phyloP scores from a whole-genome alignment of 2,888 invertebrate genomes.

The Pammene aurita region DNA sequence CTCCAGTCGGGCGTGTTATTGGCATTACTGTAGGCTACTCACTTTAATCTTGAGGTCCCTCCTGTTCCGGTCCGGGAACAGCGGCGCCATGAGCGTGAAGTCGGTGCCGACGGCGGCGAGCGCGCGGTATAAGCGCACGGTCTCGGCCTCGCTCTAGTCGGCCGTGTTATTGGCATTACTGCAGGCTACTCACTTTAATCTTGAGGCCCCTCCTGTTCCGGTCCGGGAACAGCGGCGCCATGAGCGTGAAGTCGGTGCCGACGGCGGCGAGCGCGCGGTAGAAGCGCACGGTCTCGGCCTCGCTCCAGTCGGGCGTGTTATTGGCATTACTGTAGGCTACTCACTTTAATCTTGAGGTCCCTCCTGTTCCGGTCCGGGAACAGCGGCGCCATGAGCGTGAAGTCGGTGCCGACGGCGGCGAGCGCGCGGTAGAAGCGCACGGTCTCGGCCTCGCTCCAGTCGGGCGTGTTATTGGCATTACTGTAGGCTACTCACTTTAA shows the following conservation, averaged over 20 bases:
- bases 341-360: slow-evolving; percentile 94
- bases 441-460: slow-evolving; percentile 91
- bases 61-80: slow-evolving; percentile 91
- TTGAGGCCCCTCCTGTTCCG: slow-evolving; percentile 92
- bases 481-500: too few species aligned
- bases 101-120: slow-evolving; percentile 95
- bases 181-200: too few species aligned
- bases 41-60: slow-evolving; percentile 94
- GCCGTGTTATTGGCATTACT: too few species aligned
- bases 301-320: slow-evolving; percentile 89
- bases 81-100: slow-evolving; percentile 93
- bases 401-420: slow-evolving; percentile 95
- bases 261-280: slow-evolving; percentile 94
- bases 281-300: slow-evolving; percentile 93
- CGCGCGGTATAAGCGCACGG: slow-evolving; percentile 95
- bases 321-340: too few species aligned
- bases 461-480: too few species aligned
- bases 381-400: slow-evolving; percentile 92
- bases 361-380: slow-evolving; percentile 91
- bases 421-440: slow-evolving; percentile 95
- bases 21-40: too few species aligned
- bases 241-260: slow-evolving; percentile 96
- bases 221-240: slow-evolving; percentile 91
- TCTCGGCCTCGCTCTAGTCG: slow-evolving; percentile 91
- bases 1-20: slow-evolving; percentile 90